These are phyloP conservation scores for Styela plicata DNA, from an alignment of 23 tunicate genomes.

Conservation along the genomic window DNA sequence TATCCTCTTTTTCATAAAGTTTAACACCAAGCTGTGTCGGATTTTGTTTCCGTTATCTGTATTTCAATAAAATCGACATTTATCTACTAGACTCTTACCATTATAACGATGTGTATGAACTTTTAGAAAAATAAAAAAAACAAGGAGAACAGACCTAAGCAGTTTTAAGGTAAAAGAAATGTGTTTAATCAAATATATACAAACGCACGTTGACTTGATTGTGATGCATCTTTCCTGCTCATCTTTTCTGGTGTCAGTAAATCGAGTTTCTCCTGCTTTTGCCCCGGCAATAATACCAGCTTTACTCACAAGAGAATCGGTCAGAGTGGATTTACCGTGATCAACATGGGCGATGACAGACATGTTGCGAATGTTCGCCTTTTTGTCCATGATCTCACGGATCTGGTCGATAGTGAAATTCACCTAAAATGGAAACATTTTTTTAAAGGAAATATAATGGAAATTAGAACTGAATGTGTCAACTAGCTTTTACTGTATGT, in stretches of 20 bases:
- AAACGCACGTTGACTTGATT: constrained; percentile 93
- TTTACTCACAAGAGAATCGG: constrained; percentile 97
- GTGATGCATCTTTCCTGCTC: constrained; percentile 98
- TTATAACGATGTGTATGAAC: too few relatives aligned
- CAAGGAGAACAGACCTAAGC: background rate
- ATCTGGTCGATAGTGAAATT: constrained; percentile 97
- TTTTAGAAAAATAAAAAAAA: background rate
- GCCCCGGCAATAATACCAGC: constrained; percentile 98
- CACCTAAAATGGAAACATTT: constrained; percentile 45
- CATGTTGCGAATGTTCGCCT: constrained; percentile 94
- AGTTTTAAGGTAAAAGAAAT: background rate
- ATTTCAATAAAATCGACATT: too few relatives aligned
- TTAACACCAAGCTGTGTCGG: too few relatives aligned
- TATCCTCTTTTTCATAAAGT: too few relatives aligned
- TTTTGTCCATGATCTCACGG: constrained; percentile 99
- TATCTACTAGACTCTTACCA: too few relatives aligned
- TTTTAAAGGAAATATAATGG: background rate
- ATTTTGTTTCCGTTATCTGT: too few relatives aligned
- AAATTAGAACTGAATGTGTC: background rate
- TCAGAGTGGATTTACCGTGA: constrained; percentile 95
- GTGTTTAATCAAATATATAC: too few relatives aligned
- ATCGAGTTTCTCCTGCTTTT: constrained; percentile 97
- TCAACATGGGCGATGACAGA: constrained; percentile 99
- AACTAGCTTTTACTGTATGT: background rate
- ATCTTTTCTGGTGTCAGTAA: constrained; percentile 96